Percentiles rank a stretch among this genome's conserved stretches.
phyloP scores from a whole-genome alignment of 2,113 vertebrate genomes.

The Aythya baeri region DNA sequence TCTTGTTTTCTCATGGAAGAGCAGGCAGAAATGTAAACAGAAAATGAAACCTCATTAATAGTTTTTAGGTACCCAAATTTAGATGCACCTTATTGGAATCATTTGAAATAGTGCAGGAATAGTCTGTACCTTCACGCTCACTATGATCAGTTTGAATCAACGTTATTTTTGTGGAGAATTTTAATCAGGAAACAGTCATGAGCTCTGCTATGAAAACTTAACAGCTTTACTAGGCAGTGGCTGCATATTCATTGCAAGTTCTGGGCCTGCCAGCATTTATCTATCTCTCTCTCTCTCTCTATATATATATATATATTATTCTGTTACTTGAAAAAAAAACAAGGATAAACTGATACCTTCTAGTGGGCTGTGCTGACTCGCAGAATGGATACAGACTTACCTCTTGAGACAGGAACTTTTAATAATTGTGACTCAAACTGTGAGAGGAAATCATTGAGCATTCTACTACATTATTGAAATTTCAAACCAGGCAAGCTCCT shows the following conservation, averaged over 20 bases:
- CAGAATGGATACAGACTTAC: not conserved
- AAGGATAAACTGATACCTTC: not conserved
- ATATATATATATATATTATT: no score
- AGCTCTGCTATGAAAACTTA: not conserved
- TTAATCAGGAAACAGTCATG: not conserved
- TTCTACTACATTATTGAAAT: not conserved
- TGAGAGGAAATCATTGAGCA: not conserved
- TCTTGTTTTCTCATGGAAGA: not conserved
- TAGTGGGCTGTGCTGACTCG: not conserved
- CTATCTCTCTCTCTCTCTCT: no score
- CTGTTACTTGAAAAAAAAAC: not conserved
- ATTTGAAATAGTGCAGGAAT: not conserved
- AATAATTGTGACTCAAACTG: not conserved
- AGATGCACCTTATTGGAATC: not conserved
- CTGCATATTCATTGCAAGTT: not conserved
- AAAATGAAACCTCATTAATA: not conserved
- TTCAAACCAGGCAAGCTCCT: not conserved
- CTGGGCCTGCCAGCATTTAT: not conserved
- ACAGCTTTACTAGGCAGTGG: not conserved
- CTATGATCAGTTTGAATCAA: not conserved
- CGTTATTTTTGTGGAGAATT: not conserved
- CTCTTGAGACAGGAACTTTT: not conserved
- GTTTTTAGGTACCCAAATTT: not conserved
- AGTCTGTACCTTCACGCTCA: not conserved
- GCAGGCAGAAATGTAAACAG: not conserved